Evolutionary conservation across 2,888 invertebrate species (phyloP).

Genomic region (Hemicrepidius hirtus): DNA sequence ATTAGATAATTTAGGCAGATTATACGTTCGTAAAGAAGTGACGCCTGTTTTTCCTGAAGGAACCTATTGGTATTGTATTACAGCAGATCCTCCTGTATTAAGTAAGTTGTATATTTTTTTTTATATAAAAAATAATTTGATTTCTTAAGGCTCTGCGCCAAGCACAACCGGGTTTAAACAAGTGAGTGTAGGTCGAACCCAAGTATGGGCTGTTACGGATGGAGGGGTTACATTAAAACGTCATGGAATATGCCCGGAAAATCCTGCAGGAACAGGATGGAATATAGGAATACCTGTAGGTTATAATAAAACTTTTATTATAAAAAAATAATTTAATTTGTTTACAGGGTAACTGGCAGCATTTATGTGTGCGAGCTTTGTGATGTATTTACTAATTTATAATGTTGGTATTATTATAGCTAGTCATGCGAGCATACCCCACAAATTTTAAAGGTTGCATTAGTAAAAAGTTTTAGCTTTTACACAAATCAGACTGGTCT

Average conservation of each 20-base stretch:
- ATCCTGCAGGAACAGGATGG: constrained; percentile 88
- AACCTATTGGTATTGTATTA: constrained; percentile 86
- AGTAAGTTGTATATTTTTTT: constrained; percentile 58
- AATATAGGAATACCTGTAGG: constrained; percentile 78
- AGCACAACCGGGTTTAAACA: constrained; percentile 78
- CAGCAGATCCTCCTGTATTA: constrained; percentile 76
- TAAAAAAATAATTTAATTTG: constrained; percentile 17
- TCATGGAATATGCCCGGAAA: constrained; percentile 82
- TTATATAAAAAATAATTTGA: background rate
- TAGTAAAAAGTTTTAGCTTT: too few relatives aligned
- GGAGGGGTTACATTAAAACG: constrained; percentile 83
- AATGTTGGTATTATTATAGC: constrained; percentile 2
- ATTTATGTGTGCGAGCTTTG: constrained; percentile 68
- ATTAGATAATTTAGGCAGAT: constrained; percentile 81
- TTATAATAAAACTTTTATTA: constrained; percentile 13
- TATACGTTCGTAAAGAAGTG: constrained; percentile 87
- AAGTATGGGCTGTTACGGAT: constrained; percentile 86
- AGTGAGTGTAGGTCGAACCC: constrained; percentile 80
- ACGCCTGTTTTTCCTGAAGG: constrained; percentile 86
- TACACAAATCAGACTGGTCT: too few relatives aligned
- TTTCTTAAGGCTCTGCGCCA: constrained; percentile 64
- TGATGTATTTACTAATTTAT: background rate
- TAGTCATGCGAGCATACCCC: background rate
- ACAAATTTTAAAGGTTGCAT: too few relatives aligned
- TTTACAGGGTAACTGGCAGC: constrained; percentile 75